These are phyloP conservation scores for Laodelphax striatellus DNA, from an alignment of 1,140 invertebrate species.

Conservation along the genomic window DNA sequence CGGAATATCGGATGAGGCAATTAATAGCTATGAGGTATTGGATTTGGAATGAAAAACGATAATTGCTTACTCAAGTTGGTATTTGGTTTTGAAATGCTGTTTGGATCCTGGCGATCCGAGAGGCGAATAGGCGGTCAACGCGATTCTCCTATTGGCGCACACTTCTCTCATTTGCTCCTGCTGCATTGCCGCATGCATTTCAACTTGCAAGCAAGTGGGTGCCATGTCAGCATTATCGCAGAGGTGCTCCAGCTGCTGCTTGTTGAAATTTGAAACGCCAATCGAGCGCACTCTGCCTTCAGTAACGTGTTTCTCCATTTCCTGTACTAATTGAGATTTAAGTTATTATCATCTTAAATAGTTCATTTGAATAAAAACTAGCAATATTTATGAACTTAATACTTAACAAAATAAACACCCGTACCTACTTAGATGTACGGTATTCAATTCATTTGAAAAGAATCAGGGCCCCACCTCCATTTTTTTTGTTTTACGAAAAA, in stretches of 20 bases:
- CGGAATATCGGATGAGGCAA: too few relatives aligned
- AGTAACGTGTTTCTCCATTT: constrained; percentile 41
- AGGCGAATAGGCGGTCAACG: constrained; percentile 39
- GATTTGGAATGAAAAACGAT: too few relatives aligned
- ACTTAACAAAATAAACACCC: too few relatives aligned
- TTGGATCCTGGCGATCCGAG: constrained; percentile 37
- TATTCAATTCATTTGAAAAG: too few relatives aligned
- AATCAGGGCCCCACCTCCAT: too few relatives aligned
- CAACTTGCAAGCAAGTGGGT: constrained; percentile 32
- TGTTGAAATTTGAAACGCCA: constrained; percentile 32
- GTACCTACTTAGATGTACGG: too few relatives aligned
- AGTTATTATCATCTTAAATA: neutral
- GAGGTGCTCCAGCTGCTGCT: constrained; percentile 24
- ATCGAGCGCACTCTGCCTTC: constrained; percentile 35
- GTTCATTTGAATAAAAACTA: neutral
- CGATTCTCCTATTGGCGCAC: constrained; percentile 33
- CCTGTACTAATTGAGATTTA: constrained; percentile 22
- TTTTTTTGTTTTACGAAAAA: too few relatives aligned
- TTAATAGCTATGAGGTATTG: too few relatives aligned
- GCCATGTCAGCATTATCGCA: constrained; percentile 12
- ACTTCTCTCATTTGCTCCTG: constrained; percentile 35
- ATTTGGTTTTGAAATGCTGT: constrained; percentile 9
- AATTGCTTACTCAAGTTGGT: constrained; percentile 5
- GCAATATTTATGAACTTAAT: too few relatives aligned
- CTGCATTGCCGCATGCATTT: constrained; percentile 40